Base-by-base conservation (phyloP, 2,888 invertebrate species). In the Nephrotoma appendiculata region DNA sequence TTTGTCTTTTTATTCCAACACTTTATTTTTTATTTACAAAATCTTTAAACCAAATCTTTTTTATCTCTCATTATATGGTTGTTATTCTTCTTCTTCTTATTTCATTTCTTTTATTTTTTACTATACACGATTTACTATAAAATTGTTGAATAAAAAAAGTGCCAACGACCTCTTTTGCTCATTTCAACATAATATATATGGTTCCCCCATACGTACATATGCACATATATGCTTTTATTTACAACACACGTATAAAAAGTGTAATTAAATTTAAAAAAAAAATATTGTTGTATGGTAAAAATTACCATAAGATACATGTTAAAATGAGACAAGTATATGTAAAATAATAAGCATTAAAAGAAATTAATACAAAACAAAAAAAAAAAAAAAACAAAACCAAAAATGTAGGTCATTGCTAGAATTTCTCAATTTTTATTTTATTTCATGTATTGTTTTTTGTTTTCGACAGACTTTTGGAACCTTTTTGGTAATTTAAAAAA, bases 321-420 rank as follows among this genome's bases (percentile, higher is more conserved):
- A 31, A 71, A 71, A 19, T 31, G 71, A 71, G 71, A 71, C 31
- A 71, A 31, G 12, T 31, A 71, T 71, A 71, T 48, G 48, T 15
- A 52, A 52, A n/a, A 15, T 52, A 52, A 52, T 71, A 71, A 57
- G 5, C 19, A 71, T 71, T 7, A 57, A 31, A 71, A 71, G 31
- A 19, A 71, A 31, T 71, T 9, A 31, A 31, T 31, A 31, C 31
- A 31, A 31, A 19, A 19, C 1, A 71, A 71, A 15, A 15, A 15
- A 19, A 19, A 19, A 31, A 71, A 71, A 15, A 15, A 15, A 19
- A 52, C 12, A 31, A 31, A 31, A 71, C 19, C 19, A 31, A 71
- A 42, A 84, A 84, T 42, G 84, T 84, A 84, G 84, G 84, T 84
- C 84, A 84, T 84, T 84, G 84, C 84, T 84, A 84, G 84, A 84